These are phyloP conservation scores for Icerya purchasi DNA, from an alignment of 2,888 invertebrate species.

Conservation along the genomic window DNA sequence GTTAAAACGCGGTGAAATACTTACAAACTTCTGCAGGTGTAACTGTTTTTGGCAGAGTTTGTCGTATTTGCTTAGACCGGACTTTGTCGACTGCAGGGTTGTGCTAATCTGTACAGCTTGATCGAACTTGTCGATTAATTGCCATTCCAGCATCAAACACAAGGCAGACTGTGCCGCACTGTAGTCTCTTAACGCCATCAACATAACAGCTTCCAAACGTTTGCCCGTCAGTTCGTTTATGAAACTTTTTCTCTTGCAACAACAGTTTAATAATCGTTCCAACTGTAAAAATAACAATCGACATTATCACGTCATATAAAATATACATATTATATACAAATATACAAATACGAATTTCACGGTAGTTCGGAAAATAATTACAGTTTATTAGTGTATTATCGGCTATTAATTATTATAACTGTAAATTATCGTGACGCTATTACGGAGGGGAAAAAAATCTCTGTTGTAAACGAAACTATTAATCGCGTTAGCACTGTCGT, in stretches of 20 bases:
- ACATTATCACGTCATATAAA: background rate
- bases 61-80: constrained; percentile 43
- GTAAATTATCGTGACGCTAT: no score
- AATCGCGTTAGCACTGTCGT: no score
- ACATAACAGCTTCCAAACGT: constrained; percentile 44
- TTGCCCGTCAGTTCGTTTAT: constrained; percentile 39
- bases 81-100: constrained; percentile 40
- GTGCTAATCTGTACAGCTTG: constrained; percentile 23
- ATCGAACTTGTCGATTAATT: constrained; percentile 36
- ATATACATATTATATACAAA: no score
- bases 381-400: no score
- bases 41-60: constrained; percentile 50
- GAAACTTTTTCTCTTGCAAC: constrained; percentile 51
- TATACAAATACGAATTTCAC: no score
- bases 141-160: constrained; percentile 57
- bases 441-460: no score
- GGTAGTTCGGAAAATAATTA: no score
- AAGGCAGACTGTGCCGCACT: constrained; percentile 42
- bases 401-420: no score
- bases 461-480: no score
- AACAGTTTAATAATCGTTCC: constrained; percentile 39
- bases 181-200: constrained; percentile 46
- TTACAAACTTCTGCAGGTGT: constrained; percentile 48
- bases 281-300: constrained; percentile 28
- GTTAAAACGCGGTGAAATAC: no score